These are phyloP conservation scores for Cheumatopsyche charites DNA, from an alignment of 1,140 invertebrate species.

Conservation along the genomic window DNA sequence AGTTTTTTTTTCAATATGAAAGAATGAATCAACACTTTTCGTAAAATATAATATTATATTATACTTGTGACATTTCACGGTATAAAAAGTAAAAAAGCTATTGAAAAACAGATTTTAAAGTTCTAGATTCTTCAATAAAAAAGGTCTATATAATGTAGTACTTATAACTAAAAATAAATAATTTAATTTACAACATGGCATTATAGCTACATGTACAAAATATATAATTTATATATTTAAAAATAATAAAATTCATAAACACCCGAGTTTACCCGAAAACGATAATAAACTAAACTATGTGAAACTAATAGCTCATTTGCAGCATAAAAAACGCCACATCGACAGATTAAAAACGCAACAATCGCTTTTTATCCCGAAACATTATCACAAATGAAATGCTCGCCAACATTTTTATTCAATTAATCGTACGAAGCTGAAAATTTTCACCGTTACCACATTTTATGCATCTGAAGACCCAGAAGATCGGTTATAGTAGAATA, in stretches of 20 bases:
- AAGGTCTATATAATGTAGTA: not conserved
- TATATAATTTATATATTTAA: conserved; percentile 9
- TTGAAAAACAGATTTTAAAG: no score
- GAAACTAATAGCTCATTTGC: not conserved
- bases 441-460: no score
- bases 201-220: conserved; percentile 38
- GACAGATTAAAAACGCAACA: not conserved
- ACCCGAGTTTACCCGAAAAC: not conserved
- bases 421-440: no score
- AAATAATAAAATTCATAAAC: conserved; percentile 7
- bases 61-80: not conserved
- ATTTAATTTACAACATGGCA: conserved; percentile 45
- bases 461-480: no score
- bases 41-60: not conserved
- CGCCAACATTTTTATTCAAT: not conserved
- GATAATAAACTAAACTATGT: not conserved
- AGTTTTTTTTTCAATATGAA: not conserved
- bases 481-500: no score
- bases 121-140: no score
- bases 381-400: conserved; percentile 7
- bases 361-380: not conserved
- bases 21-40: not conserved
- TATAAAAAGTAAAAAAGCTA: not conserved
- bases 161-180: conserved; percentile 44
- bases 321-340: not conserved